Evolutionary conservation across 1,140 invertebrate genomes (phyloP).

Genomic region (Lepeophtheirus salmonis): DNA sequence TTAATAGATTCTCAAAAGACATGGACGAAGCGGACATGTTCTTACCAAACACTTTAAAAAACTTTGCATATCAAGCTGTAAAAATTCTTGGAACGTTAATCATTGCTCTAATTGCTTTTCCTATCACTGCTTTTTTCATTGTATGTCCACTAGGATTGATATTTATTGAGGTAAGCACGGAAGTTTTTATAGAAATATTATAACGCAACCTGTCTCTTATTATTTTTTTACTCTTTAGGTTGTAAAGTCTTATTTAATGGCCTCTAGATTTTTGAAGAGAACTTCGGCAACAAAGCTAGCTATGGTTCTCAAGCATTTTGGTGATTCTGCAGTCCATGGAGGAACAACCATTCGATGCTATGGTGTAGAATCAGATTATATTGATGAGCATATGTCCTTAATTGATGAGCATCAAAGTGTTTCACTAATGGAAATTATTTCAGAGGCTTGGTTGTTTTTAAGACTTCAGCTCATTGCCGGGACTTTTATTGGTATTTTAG

Average conservation of each 20-base stretch:
- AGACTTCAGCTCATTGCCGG: conserved; percentile 25
- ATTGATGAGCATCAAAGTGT: conserved; percentile 11
- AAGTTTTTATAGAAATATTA: neutral
- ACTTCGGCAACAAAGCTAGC: neutral
- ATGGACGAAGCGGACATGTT: conserved; percentile 28
- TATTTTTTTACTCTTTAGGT: neutral
- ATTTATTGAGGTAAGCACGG: neutral
- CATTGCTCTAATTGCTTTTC: conserved; percentile 5
- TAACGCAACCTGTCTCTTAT: neutral
- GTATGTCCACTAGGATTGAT: neutral
- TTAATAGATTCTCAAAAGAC: conserved; percentile 25
- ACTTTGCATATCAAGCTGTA: conserved; percentile 4
- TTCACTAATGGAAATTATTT: conserved; percentile 11
- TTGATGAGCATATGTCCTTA: neutral
- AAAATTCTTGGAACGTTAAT: conserved; percentile 2
- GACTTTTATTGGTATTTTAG: conserved; percentile 34
- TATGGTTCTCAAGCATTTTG: neutral
- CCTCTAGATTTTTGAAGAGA: neutral
- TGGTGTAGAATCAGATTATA: neutral
- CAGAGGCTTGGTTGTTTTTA: conserved; percentile 9
- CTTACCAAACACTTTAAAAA: conserved; percentile 24
- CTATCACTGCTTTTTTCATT: neutral
- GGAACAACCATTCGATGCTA: neutral
- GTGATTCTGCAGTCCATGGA: neutral
- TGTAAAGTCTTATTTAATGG: neutral